phyloP scores from a whole-genome alignment of 1,140 invertebrate genomes.

The Triops longicaudatus region DNA sequence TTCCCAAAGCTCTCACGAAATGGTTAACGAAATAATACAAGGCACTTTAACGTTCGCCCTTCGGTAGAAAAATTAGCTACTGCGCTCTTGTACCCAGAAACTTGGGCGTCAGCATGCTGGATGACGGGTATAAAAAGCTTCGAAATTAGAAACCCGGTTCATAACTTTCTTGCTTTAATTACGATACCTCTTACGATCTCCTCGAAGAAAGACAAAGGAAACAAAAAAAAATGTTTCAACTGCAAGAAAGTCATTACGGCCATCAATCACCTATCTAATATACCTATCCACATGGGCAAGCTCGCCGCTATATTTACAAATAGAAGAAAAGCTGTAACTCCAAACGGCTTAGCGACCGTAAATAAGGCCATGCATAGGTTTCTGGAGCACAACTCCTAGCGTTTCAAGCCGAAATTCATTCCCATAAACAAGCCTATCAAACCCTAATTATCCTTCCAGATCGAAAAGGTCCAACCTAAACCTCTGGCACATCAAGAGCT shows the following conservation, averaged over 20 bases:
- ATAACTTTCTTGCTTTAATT: neutral
- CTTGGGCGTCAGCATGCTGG: neutral
- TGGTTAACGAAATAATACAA: neutral
- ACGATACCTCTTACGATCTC: neutral
- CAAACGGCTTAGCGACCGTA: no score
- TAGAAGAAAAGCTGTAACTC: no score
- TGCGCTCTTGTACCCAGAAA: neutral
- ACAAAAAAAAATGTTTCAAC: neutral
- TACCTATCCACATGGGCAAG: no score
- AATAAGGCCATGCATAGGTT: neutral
- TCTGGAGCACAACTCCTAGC: neutral
- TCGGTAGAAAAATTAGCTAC: neutral
- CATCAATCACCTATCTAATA: neutral
- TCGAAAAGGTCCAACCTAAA: no score
- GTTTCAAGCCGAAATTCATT: neutral
- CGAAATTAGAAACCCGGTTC: neutral
- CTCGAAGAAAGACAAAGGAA: neutral
- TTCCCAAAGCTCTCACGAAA: neutral
- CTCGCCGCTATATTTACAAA: no score
- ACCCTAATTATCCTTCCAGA: no score
- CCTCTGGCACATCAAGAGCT: no score
- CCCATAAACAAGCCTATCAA: no score
- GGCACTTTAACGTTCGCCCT: neutral
- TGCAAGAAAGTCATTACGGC: neutral
- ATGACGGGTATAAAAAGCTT: neutral